These are phyloP conservation scores for Garra rufa DNA, from an alignment of 2,113 vertebrate species.

Conservation along the genomic window DNA sequence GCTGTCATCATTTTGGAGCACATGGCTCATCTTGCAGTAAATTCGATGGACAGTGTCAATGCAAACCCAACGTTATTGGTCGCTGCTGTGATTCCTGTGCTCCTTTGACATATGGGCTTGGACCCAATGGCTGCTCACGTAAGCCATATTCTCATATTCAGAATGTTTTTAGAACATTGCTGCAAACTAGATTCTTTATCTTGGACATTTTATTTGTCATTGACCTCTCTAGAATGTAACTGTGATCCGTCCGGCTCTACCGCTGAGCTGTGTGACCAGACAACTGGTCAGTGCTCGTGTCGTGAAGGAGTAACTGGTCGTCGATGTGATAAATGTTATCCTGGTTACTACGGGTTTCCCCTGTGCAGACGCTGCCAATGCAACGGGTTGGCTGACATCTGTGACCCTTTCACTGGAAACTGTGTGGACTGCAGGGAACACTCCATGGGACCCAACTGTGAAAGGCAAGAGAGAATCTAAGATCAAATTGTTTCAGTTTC, in stretches of 20 bases:
- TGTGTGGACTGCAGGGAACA: constrained; percentile 78
- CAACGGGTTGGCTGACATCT: constrained; percentile 76
- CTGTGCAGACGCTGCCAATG: constrained; percentile 80
- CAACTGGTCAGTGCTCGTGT: constrained; percentile 83
- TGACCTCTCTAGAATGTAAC: constrained; percentile 76
- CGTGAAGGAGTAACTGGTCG: constrained; percentile 70
- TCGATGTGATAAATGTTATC: constrained; percentile 77
- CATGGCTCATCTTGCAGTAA: constrained; percentile 74
- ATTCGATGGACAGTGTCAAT: constrained; percentile 83
- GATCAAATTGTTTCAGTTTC: neutral
- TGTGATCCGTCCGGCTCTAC: constrained; percentile 81
- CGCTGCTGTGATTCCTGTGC: constrained; percentile 84
- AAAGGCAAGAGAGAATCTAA: constrained; percentile 69
- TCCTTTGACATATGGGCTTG: constrained; percentile 77
- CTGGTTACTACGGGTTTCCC: constrained; percentile 84
- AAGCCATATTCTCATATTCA: constrained; percentile 47
- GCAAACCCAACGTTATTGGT: constrained; percentile 81
- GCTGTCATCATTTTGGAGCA: constrained; percentile 78
- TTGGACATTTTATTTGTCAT: neutral
- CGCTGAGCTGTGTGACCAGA: constrained; percentile 79
- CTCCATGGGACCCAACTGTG: constrained; percentile 77
- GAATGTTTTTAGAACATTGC: neutral
- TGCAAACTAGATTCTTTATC: neutral
- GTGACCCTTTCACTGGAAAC: constrained; percentile 73
- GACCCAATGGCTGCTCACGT: constrained; percentile 82